phyloP scores from a whole-genome alignment of 2,888 invertebrate species.

The Sesia apiformis region DNA sequence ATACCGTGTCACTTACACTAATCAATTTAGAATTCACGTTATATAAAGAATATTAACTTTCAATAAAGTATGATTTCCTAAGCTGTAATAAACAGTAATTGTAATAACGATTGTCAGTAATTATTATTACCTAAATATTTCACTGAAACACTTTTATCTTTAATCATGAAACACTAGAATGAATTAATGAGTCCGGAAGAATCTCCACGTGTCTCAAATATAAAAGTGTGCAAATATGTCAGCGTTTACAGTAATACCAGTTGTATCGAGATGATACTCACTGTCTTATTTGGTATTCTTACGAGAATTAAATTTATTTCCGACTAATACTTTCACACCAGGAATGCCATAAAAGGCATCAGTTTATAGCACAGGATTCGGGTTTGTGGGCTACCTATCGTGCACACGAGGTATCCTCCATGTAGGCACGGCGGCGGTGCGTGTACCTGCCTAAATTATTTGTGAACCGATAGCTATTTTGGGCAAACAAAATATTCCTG shows the following conservation, averaged over 20 bases:
- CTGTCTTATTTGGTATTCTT: background rate
- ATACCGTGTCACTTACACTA: too few species aligned
- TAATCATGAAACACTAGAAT: too few species aligned
- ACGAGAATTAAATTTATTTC: background rate
- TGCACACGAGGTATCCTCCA: slow-evolving; percentile 6
- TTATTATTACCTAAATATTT: background rate
- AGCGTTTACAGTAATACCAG: background rate
- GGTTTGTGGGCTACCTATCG: slow-evolving; percentile 42
- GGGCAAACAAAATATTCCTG: slow-evolving; percentile 53
- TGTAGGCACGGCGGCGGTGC: background rate
- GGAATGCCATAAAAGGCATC: background rate
- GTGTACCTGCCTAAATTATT: slow-evolving; percentile 52
- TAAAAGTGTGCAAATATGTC: background rate
- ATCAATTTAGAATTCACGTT: too few species aligned
- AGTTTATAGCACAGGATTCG: slow-evolving; percentile 26
- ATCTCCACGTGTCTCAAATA: background rate
- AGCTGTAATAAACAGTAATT: too few species aligned
- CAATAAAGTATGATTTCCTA: too few species aligned
- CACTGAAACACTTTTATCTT: background rate
- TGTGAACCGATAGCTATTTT: slow-evolving; percentile 63
- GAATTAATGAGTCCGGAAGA: background rate
- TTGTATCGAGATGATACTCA: background rate
- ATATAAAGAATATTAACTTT: too few species aligned
- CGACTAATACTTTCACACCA: slow-evolving; percentile 1
- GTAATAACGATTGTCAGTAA: too few species aligned